Conservation (phyloP, 2,888 invertebrate species). For the Melanargia galathea region DNA sequence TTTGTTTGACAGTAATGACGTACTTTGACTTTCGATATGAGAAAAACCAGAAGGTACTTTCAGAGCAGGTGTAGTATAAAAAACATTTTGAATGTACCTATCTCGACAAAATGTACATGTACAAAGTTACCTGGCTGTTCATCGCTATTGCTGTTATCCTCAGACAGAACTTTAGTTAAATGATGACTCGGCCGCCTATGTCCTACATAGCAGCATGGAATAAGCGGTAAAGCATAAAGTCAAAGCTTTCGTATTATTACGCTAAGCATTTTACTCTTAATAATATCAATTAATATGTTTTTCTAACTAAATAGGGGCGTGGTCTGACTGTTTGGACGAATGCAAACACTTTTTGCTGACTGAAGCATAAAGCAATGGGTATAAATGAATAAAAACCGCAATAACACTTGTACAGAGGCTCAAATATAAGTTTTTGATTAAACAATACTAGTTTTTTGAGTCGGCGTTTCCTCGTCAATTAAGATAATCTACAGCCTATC, state of each 20-base stretch:
- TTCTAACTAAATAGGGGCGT: too few relatives aligned
- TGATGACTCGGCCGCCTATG: slow-evolving; percentile 77
- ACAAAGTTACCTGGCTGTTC: slow-evolving; percentile 68
- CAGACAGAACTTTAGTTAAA: slow-evolving; percentile 84
- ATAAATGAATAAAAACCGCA: too few relatives aligned
- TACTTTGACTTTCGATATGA: too few relatives aligned
- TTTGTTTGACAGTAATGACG: too few relatives aligned
- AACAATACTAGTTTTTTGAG: too few relatives aligned
- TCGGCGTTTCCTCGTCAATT: not conserved
- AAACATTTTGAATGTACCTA: too few relatives aligned
- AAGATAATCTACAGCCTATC: too few relatives aligned
- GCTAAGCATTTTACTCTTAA: not conserved
- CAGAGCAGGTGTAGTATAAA: too few relatives aligned
- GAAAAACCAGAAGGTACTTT: too few relatives aligned
- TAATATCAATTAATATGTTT: not conserved
- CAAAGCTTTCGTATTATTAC: slow-evolving; percentile 13
- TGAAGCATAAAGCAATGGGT: slow-evolving; percentile 1
- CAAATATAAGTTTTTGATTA: not conserved
- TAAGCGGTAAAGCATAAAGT: slow-evolving; percentile 42
- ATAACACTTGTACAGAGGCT: not conserved
- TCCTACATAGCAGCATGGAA: slow-evolving; percentile 73
- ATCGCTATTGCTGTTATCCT: slow-evolving; percentile 86
- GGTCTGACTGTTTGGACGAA: too few relatives aligned
- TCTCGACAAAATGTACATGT: too few relatives aligned
- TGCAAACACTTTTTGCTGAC: too few relatives aligned